Evolutionary conservation across 2,113 vertebrate genomes (phyloP), one percentile per base, ranked within the genome.

Genomic region (Charina bottae): DNA sequence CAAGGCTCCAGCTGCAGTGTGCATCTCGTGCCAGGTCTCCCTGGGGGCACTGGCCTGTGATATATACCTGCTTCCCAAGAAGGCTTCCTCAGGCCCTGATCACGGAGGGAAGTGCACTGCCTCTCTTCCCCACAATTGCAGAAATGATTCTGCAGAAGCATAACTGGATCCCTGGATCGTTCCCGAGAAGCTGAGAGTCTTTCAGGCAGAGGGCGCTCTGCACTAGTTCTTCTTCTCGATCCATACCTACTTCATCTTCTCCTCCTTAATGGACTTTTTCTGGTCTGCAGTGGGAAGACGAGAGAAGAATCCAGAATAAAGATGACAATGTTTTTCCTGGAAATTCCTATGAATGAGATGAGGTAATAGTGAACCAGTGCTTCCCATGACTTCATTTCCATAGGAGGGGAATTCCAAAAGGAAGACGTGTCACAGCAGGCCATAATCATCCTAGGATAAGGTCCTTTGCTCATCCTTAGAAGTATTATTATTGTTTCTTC

Each of bases 351-450:
- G 4, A 17, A 13, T 1, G 68, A 33, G 68, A 72, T 0, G 15
- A 33, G 68, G 68, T 2, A 0, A n/a, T 0, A 72, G 15, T 0
- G 13, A 17, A 17, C 0, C 28, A 7, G 64, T 0, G 2, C 13
- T 0, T 2, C n/a, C n/a, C 64, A 17, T 6, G 68, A 19, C 68
- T 37, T 19, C 1, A 3, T 72, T 37, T 72, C n/a, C 68, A 19
- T 1, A 19, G 68, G 68, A 37, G 68, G 68, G 7, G n/a, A 19
- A 72, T 72, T 8, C 68, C 68, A 33, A 19, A 49, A 49, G 49
- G 49, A 6, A 6, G 49, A 49, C 2, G 49, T 3, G 49, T 7
- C 6, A 13, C 68, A 72, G 2, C n/a, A 72, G 68, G 19, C 68
- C 68, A 7, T 1, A 3, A 13, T 2, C 0, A 8, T 19, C 7